Percentiles rank a stretch among this genome's conserved stretches.
phyloP scores from a whole-genome alignment of 1,140 invertebrate species.

The Megalonaias nervosa region DNA sequence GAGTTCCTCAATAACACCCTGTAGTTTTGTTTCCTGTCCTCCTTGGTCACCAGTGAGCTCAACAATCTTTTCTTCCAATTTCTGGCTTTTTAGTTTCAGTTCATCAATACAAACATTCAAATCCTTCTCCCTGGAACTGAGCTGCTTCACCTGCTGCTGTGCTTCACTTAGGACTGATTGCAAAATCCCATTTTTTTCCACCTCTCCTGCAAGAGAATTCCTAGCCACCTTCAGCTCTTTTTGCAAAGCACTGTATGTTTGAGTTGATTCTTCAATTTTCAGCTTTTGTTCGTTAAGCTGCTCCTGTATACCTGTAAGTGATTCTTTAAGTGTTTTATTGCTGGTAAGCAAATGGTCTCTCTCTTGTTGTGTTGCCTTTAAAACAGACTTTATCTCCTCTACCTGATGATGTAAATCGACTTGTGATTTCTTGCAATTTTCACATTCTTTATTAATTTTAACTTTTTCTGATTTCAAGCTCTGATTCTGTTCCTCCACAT shows the following conservation, averaged over 20 bases:
- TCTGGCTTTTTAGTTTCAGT: constrained; percentile 25
- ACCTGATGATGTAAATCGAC: neutral
- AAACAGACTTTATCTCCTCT: neutral
- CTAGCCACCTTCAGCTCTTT: constrained; percentile 23
- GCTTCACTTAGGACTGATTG: constrained; percentile 28
- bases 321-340: too few species aligned
- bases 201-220: constrained; percentile 25
- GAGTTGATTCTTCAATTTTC: too few species aligned
- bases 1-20: constrained; percentile 34
- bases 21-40: constrained; percentile 22
- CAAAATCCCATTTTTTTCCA: constrained; percentile 24
- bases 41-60: constrained; percentile 19
- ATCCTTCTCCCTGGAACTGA: constrained; percentile 20
- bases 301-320: too few species aligned
- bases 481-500: neutral
- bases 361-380: constrained; percentile 2
- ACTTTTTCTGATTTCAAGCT: neutral
- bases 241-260: neutral
- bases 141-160: constrained; percentile 33
- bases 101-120: constrained; percentile 22
- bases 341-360: neutral
- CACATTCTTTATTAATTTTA: constrained; percentile 9
- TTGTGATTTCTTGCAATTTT: constrained; percentile 4
- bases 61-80: constrained; percentile 13
- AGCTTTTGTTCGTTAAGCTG: too few species aligned